Conservation (phyloP, 2,113 vertebrate genomes). For the Lophius piscatorius region DNA sequence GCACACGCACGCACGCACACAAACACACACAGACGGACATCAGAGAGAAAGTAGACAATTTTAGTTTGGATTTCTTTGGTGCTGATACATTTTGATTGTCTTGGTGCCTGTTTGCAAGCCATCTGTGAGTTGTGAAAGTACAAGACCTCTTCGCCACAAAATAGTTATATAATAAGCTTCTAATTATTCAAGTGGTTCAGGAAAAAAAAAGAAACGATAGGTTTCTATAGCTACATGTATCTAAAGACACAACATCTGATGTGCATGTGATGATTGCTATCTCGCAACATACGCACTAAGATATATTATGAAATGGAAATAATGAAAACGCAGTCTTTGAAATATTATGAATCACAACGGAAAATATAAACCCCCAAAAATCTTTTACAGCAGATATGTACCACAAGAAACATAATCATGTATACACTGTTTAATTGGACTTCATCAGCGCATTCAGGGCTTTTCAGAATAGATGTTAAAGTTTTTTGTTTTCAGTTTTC, state of each 20-base stretch:
- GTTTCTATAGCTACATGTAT: conserved; percentile 15
- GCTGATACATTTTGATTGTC: conserved; percentile 3
- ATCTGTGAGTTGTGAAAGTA: conserved; percentile 31
- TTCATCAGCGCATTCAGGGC: neutral
- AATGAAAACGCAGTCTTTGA: neutral
- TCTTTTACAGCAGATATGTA: neutral
- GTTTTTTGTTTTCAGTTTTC: neutral
- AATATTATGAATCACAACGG: neutral
- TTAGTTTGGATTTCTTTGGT: neutral
- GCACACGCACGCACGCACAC: conserved; percentile 17
- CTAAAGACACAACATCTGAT: conserved; percentile 46
- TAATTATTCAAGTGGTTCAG: conserved; percentile 12
- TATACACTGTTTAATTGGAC: neutral
- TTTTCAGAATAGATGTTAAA: no score
- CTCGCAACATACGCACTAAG: conserved; percentile 5
- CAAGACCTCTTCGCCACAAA: conserved; percentile 17
- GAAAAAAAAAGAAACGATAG: conserved; percentile 25
- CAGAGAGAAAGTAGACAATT: neutral
- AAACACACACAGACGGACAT: conserved; percentile 13
- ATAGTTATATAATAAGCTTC: conserved; percentile 24
- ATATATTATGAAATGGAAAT: neutral
- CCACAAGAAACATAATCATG: neutral
- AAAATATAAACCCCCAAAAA: neutral
- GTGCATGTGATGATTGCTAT: conserved; percentile 17
- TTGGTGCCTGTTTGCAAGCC: conserved; percentile 6